These are phyloP conservation scores for Archilochus colubris DNA, from an alignment of 2,113 vertebrate species.

Conservation along the genomic window DNA sequence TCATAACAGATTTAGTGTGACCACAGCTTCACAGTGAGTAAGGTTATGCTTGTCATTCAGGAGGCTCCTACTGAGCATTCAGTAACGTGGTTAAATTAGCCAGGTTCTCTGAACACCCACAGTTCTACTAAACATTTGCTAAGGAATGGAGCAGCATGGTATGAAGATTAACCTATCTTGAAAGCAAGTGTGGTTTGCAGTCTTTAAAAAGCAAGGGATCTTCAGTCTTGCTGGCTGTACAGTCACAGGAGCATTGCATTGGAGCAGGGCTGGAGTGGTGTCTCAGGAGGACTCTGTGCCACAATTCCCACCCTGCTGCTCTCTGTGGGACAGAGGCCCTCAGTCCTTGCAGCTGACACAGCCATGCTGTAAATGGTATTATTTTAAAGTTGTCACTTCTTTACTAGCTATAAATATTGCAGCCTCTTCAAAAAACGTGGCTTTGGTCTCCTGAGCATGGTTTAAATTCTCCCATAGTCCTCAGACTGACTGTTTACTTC, in stretches of 20 bases:
- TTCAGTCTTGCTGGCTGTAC: background rate
- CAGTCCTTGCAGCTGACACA: rapidly evolving
- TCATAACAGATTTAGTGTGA: constrained; percentile 77
- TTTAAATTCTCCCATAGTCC: background rate
- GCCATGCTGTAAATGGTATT: background rate
- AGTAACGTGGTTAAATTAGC: background rate
- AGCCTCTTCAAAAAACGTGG: background rate
- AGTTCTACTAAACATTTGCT: background rate
- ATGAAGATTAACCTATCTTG: background rate
- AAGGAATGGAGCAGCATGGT: background rate
- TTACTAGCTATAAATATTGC: background rate
- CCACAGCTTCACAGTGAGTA: constrained; percentile 52
- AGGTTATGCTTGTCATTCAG: background rate
- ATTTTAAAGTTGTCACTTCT: background rate
- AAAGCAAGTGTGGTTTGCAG: background rate
- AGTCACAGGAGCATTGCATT: background rate
- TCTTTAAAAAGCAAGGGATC: background rate
- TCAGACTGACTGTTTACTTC: background rate
- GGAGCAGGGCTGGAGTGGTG: background rate
- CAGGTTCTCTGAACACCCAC: background rate
- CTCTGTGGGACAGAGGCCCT: background rate
- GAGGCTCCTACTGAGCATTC: background rate
- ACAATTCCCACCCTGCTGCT: background rate
- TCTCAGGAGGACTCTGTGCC: background rate
- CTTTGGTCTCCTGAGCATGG: background rate